Evolutionary conservation across 2,797 vertebrate species (phyloP), one percentile per base, ranked within the genome.

Genomic region (Bufotes viridis): DNA sequence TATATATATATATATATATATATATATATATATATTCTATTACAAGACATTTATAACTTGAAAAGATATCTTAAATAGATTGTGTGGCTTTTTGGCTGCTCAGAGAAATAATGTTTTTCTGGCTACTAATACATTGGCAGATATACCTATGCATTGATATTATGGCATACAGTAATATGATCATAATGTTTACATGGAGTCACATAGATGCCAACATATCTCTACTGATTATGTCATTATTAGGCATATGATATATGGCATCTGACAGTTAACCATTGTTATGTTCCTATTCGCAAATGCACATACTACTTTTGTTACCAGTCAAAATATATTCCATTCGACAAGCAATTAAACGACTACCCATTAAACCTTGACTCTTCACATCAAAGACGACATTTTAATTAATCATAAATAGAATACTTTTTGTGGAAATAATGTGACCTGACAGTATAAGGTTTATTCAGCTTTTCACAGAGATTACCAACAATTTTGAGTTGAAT

Each of bases 321-420:
- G 29, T 83, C 29, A 58, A 53, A 76, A 61, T n/a, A 49, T 11
- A 75, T 61, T 61, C 82, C 51, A 92, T 92, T 92, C 87, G 75
- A 90, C 92, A 92, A 88, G 93, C 90, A 95, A 92, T 93, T 91
- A 93, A 94, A 53, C 91, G 92, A 94, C 95, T 94, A 94, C 91
- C 90, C 61, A 90, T 93, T 92, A 91, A 91, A 94, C 94, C 12
- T 93, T 81, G 87, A 90, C 90, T 87, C 86, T 91, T 94, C 92
- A 91, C 90, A 94, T 93, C 93, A 92, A 93, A 94, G 92, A 95
- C 94, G 92, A 94, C 93, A 93, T 93, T 93, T 93, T 94, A 95
- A 94, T 95, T 94, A 93, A 94, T 95, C 92, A 93, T 93, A 94
- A 95, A 95, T 94, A 92, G 95, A 93, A 91, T 91, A 91, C 78